Base-by-base conservation (phyloP, 2,113 vertebrate genomes). In the Typhlomys cinereus region DNA sequence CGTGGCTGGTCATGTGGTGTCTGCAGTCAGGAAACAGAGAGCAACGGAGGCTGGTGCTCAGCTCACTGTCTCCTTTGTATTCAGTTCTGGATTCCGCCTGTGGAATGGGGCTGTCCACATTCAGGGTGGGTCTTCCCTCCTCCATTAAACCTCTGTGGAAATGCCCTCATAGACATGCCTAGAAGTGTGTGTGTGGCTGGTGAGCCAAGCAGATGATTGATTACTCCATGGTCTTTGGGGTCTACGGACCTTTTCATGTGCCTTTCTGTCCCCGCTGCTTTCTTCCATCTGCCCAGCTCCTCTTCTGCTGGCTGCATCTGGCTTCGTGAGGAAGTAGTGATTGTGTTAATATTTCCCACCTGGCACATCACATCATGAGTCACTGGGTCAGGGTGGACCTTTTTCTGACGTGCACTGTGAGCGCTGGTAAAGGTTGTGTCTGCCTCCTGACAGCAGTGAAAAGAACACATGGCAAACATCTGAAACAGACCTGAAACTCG, bases 401-500 rank as follows among this genome's bases (percentile, higher is more conserved):
- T 70, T 29, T 31, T 81, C 93, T 44, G 89, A 70, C 6, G 1
- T 7, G 78, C 50, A 34, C 46, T 74, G 36, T 52, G 84, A 86
- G 34, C 31, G 85, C 74, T 95, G 95, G 74, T 90, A 86, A 94
- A 64, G 88, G 59, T 8, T 41, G 54, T 6, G 13, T 52, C n/a
- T 88, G 50, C 94, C 79, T 96, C 93, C 57, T 1, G 78, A 76
- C 20, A 93, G 61, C 4, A 0, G 62, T 83, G 69, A 15, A 50
- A 88, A 93, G 87, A 39, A 46, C 50, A 12, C 31, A 79, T 94
- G 93, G 92, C 15, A 74, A 89, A 52, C 62, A 95, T 78, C 93
- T 96, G 80, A 96, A 96, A 97, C 92, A 94, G 54, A 94, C 70
- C 81, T 90, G 59, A 62, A 3, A 85, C 84, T 87, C 91, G 74